These are phyloP conservation scores for Argyrosomus japonicus DNA, from an alignment of 2,113 vertebrate species.

Conservation along the genomic window DNA sequence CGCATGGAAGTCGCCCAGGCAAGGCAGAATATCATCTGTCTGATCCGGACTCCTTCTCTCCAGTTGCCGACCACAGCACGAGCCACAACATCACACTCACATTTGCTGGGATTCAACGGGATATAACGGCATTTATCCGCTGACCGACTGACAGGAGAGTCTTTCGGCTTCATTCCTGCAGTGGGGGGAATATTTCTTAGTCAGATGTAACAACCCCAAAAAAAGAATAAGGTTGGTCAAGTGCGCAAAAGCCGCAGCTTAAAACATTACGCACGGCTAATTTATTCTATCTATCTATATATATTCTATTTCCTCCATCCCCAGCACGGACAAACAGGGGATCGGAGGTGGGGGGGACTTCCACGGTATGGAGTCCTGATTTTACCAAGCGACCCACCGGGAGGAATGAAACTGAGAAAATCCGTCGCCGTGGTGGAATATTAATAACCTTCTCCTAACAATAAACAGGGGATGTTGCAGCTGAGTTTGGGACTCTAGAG, in stretches of 20 bases:
- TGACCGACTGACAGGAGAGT: conserved; percentile 48
- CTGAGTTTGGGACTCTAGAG: conserved; percentile 75
- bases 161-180: conserved; percentile 61
- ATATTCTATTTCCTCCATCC: conserved; percentile 26
- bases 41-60: conserved; percentile 68
- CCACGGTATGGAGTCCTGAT: conserved; percentile 68
- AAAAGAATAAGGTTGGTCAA: conserved; percentile 44
- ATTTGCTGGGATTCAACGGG: conserved; percentile 53
- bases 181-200: conserved; percentile 39
- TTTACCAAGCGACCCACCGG: conserved; percentile 59
- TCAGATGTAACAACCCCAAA: conserved; percentile 59
- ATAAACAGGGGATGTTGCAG: conserved; percentile 56
- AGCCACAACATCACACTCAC: conserved; percentile 46
- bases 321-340: conserved; percentile 51
- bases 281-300: conserved; percentile 19
- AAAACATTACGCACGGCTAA: conserved; percentile 56
- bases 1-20: conserved; percentile 82
- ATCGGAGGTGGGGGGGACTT: conserved; percentile 49
- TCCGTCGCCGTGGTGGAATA: conserved; percentile 69
- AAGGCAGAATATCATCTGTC: conserved; percentile 68
- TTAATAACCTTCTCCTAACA: conserved; percentile 52
- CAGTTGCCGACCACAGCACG: conserved; percentile 46
- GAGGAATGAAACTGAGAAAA: conserved; percentile 65
- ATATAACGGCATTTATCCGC: conserved; percentile 61
- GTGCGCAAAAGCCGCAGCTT: conserved; percentile 65